Evolutionary conservation across 2,113 vertebrate genomes (phyloP).

Genomic region (Daboia siamensis): DNA sequence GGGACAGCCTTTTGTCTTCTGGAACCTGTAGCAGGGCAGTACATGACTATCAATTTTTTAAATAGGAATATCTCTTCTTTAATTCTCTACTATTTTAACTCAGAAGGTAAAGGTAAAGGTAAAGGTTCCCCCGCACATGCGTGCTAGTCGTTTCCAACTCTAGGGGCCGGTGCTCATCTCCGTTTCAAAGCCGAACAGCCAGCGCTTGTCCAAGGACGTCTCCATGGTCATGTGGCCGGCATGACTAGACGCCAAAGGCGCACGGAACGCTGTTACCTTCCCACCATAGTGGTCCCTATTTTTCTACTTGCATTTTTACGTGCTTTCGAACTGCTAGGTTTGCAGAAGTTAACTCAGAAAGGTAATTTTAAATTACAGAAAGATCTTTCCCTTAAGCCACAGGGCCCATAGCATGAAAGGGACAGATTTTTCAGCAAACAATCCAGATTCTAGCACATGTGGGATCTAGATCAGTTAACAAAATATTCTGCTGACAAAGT

Average conservation of each 20-base stretch:
- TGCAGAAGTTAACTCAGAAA: neutral
- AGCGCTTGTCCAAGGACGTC: too few relatives aligned
- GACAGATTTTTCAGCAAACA: neutral
- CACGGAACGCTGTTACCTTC: too few relatives aligned
- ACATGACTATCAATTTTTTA: neutral
- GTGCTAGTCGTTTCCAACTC: too few relatives aligned
- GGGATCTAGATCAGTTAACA: neutral
- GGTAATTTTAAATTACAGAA: neutral
- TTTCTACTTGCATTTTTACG: too few relatives aligned
- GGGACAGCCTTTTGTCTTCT: constrained; percentile 76
- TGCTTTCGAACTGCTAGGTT: too few relatives aligned
- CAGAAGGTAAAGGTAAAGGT: too few relatives aligned
- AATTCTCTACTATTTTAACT: neutral
- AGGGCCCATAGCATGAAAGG: neutral
- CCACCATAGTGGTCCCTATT: too few relatives aligned
- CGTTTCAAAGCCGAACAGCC: too few relatives aligned
- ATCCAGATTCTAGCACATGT: neutral
- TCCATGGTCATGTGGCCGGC: too few relatives aligned
- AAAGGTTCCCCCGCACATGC: too few relatives aligned
- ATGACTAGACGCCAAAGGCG: too few relatives aligned
- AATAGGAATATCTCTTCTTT: neutral
- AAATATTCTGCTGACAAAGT: neutral
- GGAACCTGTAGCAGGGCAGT: constrained; percentile 60
- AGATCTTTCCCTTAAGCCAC: rapidly evolving
- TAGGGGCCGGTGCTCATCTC: too few relatives aligned